Percentiles rank a stretch among this genome's conserved stretches.
phyloP scores from a whole-genome alignment of 2,113 vertebrate genomes.

The Ptilonorhynchus violaceus region DNA sequence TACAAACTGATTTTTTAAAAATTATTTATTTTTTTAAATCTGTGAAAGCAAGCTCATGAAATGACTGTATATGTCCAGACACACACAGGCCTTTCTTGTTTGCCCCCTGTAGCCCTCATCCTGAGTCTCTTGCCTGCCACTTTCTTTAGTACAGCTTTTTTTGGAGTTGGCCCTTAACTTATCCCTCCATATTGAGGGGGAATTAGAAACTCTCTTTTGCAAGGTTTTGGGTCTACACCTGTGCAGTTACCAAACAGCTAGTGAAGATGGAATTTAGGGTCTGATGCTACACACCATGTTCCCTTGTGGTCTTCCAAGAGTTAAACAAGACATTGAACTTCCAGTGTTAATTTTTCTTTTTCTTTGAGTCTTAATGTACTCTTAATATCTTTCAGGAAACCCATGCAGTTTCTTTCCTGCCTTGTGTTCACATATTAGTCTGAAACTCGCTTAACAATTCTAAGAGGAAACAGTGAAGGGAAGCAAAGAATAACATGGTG shows the following conservation, averaged over 20 bases:
- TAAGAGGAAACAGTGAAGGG: background rate
- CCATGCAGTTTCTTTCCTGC: background rate
- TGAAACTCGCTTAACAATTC: background rate
- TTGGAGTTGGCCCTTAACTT: background rate
- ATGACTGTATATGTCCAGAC: background rate
- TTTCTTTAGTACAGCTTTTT: background rate
- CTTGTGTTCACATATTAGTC: background rate
- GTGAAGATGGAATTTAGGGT: background rate
- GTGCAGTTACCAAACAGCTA: background rate
- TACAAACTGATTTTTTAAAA: background rate
- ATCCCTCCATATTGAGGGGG: rapidly evolving
- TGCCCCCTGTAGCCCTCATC: background rate
- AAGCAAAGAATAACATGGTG: background rate
- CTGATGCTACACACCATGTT: background rate
- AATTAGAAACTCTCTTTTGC: background rate
- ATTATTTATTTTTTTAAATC: background rate
- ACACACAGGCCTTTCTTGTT: background rate
- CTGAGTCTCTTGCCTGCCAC: background rate
- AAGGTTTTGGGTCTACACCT: background rate
- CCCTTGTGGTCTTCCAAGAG: background rate
- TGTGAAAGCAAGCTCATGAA: background rate
- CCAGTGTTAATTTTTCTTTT: background rate
- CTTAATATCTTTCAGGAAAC: background rate
- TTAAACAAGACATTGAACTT: background rate
- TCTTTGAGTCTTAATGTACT: background rate